phyloP scores from a whole-genome alignment of 2,113 vertebrate species.

The Dolichallabes microphthalmus region DNA sequence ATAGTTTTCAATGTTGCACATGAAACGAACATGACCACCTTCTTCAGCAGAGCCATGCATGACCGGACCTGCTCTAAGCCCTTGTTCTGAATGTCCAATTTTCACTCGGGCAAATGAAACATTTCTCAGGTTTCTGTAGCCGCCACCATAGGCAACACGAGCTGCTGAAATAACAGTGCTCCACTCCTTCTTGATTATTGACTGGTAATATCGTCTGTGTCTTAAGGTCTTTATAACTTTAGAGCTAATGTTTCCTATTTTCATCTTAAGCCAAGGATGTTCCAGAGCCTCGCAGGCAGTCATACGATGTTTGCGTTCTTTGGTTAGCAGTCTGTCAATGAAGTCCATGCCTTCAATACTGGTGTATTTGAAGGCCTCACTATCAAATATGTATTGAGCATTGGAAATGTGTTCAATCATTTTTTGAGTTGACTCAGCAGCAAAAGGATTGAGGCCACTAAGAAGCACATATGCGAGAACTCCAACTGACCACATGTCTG shows the following conservation, averaged over 20 bases:
- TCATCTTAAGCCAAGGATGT: conserved; percentile 92
- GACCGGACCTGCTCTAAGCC: conserved; percentile 87
- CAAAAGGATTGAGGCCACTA: conserved; percentile 93
- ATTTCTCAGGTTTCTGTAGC: conserved; percentile 87
- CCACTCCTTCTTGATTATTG: conserved; percentile 85
- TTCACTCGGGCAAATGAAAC: conserved; percentile 90
- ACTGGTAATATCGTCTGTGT: conserved; percentile 95
- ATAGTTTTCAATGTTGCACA: conserved; percentile 86
- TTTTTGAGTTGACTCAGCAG: conserved; percentile 91
- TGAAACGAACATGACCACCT: conserved; percentile 87
- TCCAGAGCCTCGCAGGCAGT: conserved; percentile 90
- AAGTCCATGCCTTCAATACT: conserved; percentile 95
- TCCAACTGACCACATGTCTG: conserved; percentile 98
- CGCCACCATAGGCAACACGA: conserved; percentile 87
- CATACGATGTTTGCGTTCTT: conserved; percentile 92
- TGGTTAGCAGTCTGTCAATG: conserved; percentile 88
- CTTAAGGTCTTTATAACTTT: conserved; percentile 91
- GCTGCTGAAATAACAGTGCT: conserved; percentile 89
- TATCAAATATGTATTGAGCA: conserved; percentile 91
- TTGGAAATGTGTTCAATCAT: conserved; percentile 90
- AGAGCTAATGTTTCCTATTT: conserved; percentile 83
- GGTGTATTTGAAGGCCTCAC: conserved; percentile 91
- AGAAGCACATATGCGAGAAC: conserved; percentile 90
- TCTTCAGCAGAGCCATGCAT: conserved; percentile 86
- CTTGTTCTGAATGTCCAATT: conserved; percentile 86